phyloP scores from a whole-genome alignment of 2,797 vertebrate species.

The Hippoglossus hippoglossus region DNA sequence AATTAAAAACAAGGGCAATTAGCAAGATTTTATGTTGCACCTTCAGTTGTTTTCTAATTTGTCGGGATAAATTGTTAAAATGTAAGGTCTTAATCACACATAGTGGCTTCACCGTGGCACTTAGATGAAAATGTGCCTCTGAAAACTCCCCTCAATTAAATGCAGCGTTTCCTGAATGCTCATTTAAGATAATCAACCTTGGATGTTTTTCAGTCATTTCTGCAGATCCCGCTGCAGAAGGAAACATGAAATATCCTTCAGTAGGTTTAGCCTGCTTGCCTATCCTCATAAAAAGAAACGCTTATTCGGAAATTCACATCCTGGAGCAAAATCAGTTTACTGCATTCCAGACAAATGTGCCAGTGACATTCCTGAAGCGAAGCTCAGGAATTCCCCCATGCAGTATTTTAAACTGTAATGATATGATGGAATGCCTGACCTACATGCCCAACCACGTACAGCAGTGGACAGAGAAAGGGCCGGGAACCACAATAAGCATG shows the following conservation, averaged over 20 bases:
- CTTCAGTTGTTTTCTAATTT: constrained; percentile 49
- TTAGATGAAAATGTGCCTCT: constrained; percentile 48
- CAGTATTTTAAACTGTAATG: constrained; percentile 68
- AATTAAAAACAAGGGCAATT: constrained; percentile 51
- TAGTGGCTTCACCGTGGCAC: constrained; percentile 45
- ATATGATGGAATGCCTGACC: constrained; percentile 54
- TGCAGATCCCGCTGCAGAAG: constrained; percentile 25
- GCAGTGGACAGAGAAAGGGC: constrained; percentile 35
- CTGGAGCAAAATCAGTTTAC: constrained; percentile 55
- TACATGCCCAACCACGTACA: constrained; percentile 32
- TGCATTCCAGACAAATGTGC: constrained; percentile 66
- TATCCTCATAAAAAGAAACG: constrained; percentile 26
- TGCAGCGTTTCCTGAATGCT: constrained; percentile 16
- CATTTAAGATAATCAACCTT: constrained; percentile 34
- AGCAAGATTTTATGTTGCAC: constrained; percentile 23
- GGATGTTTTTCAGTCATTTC: constrained; percentile 24
- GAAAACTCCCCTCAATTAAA: constrained; percentile 46
- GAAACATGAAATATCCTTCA: constrained; percentile 1
- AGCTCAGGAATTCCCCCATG: constrained; percentile 64
- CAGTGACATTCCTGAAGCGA: constrained; percentile 58
- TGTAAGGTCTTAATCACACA: constrained; percentile 46
- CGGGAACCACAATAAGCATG: constrained; percentile 39
- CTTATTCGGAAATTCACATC: constrained; percentile 44
- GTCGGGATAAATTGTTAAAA: constrained; percentile 45
- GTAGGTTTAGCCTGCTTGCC: constrained; percentile 11